Evolutionary conservation across 2,797 vertebrate species (phyloP), one percentile per base, ranked within the genome.

Genomic region (Amblyopsis hoosieri): DNA sequence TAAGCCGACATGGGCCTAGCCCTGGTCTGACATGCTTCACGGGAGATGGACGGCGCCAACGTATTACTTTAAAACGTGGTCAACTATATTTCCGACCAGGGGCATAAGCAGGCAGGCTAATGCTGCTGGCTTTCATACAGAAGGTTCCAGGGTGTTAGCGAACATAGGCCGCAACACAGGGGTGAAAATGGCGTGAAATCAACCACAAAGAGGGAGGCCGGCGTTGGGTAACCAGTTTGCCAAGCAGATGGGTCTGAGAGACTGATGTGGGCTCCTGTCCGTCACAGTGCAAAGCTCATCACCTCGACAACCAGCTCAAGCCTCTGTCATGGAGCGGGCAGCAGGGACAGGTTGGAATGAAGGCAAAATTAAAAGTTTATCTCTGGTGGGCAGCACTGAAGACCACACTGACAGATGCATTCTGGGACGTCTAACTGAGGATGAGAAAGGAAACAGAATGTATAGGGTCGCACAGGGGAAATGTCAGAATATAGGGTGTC

Each of bases 151-250:
- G 50, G 49, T 11, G 52, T 66, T 68, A 42, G 17, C 11, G 57
- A 61, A 66, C 55, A 61, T 14, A 17, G 54, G 47, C 12, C 58
- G 54, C n/a, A 93, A 94, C 94, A 94, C 72, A 89, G 90, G 90
- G 90, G 91, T 71, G 93, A 94, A 94, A 89, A 93, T 87, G 91
- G 92, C 94, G 91, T 96, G 95, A 96, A 96, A 97, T 96, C 92
- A 91, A 92, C 88, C 90, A 95, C 94, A 95, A 95, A 95, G 94
- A 93, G 88, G 67, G 86, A 93, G 90, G 23, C 23, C 3, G 3
- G 23, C 3, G 3, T 29, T 29, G 23, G 85, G 94, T 23, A 49
- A 69, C 53, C 55, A 91, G 93, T 91, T 94, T 87, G 92, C 85
- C 90, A 86, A 93, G 91, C 93, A 94, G 93, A 92, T 94, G 92